A percentile compares a stretch with the other conserved stretches of the same genome.
Evolutionary conservation across 2,113 vertebrate species (phyloP).

Genomic region (Rhinopomastus cyanomelas): DNA sequence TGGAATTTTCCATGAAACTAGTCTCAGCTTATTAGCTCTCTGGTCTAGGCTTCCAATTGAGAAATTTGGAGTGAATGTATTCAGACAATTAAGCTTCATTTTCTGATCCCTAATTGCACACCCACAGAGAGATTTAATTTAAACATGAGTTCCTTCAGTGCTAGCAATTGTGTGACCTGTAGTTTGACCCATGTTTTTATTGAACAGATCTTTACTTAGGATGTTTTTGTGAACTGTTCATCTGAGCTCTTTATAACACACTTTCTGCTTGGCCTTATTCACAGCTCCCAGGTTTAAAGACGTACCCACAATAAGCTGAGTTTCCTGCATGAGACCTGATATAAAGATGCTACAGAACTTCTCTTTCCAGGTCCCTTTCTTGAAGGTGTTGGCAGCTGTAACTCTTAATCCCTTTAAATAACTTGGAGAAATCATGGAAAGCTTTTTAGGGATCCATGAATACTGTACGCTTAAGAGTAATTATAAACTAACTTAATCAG

Average conservation of each 20-base stretch:
- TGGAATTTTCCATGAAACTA: conserved; percentile 13
- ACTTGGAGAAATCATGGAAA: neutral
- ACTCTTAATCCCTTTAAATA: neutral
- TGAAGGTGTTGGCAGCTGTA: neutral
- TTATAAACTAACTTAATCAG: neutral
- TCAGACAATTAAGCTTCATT: conserved; percentile 48
- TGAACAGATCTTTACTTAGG: neutral
- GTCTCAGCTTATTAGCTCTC: neutral
- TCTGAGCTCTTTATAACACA: neutral
- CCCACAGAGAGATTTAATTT: conserved; percentile 6
- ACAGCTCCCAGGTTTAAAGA: neutral
- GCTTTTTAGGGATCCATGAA: neutral
- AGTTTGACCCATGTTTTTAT: conserved; percentile 15
- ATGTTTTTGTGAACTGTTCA: neutral
- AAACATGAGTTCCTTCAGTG: neutral
- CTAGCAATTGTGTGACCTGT: neutral
- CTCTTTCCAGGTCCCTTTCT: neutral
- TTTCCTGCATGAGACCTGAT: neutral
- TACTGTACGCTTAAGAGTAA: neutral
- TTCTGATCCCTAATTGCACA: conserved; percentile 40
- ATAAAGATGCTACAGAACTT: neutral
- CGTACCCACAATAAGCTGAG: neutral
- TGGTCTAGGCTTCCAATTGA: neutral
- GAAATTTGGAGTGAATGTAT: conserved; percentile 30
- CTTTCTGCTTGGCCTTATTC: neutral